Conservation (phyloP, 2,113 vertebrate species). For the Catharus bicknelli region DNA sequence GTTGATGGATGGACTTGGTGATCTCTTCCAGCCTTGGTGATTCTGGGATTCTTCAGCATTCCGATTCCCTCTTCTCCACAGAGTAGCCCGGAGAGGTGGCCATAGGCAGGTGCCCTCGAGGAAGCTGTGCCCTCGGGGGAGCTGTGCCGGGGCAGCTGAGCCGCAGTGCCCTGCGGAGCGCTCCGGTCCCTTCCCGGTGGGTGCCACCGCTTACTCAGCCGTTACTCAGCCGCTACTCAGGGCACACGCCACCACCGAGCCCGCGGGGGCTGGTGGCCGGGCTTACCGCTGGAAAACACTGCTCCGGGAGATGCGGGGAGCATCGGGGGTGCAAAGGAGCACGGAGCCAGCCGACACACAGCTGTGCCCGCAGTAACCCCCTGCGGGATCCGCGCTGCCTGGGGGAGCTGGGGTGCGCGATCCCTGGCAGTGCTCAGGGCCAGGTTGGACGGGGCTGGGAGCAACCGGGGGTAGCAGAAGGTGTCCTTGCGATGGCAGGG, state of each 20-base stretch:
- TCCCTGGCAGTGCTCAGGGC: neutral
- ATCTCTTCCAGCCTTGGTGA: neutral
- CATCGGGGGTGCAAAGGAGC: neutral
- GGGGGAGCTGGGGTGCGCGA: neutral
- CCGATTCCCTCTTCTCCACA: neutral
- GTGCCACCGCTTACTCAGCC: neutral
- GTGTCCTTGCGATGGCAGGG: neutral
- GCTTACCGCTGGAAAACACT: neutral
- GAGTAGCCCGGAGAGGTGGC: too few relatives aligned
- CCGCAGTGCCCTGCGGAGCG: neutral
- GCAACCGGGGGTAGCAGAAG: neutral
- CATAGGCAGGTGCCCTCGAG: accelerated
- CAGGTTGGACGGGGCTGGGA: neutral
- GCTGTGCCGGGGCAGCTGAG: neutral
- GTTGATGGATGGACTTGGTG: neutral
- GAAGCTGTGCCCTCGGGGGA: neutral
- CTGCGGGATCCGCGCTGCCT: neutral
- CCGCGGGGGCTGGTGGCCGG: neutral
- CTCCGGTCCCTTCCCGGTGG: too few relatives aligned
- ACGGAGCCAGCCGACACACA: neutral
- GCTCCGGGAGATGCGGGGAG: neutral
- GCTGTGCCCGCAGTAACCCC: neutral
- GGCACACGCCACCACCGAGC: neutral
- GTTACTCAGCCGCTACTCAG: neutral
- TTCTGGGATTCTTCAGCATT: neutral